These are phyloP conservation scores for Theonella swinhoei DNA, from an alignment of 37 sponge, comb jelly and placozoan species.

Conservation along the genomic window DNA sequence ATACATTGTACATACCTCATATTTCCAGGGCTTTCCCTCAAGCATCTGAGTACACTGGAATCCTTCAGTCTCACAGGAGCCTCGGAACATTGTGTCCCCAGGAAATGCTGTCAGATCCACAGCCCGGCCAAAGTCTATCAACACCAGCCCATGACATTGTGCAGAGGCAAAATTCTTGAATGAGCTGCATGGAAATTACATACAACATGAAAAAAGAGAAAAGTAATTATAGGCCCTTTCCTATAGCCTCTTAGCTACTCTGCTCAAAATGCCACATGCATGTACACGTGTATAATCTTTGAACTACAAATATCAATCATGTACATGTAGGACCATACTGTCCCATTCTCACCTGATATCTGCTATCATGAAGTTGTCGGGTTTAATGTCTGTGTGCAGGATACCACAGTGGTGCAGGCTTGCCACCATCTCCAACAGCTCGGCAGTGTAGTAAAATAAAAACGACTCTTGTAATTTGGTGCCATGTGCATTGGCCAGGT, in stretches of 20 bases:
- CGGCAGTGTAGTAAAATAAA: slow-evolving; percentile 18
- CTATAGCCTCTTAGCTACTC: no score
- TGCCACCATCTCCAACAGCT: slow-evolving; percentile 43
- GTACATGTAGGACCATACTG: no score
- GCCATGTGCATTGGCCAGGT: slow-evolving; percentile 15
- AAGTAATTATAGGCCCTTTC: not conserved
- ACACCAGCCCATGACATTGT: slow-evolving; percentile 10
- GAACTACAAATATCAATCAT: no score
- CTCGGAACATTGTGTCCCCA: slow-evolving; percentile 28
- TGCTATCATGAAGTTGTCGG: slow-evolving; percentile 45
- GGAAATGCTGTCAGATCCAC: slow-evolving; percentile 40
- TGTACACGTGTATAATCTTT: no score
- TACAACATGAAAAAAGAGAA: not conserved
- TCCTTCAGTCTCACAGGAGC: slow-evolving; percentile 18
- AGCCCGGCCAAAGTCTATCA: slow-evolving; percentile 57
- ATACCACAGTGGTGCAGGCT: slow-evolving; percentile 44
- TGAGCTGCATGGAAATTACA: not conserved
- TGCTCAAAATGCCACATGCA: no score
- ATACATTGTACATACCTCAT: no score
- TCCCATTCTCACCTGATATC: slow-evolving; percentile 26
- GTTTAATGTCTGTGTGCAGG: slow-evolving; percentile 62
- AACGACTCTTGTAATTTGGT: not conserved
- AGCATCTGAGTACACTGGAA: slow-evolving; percentile 47
- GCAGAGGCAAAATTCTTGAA: not conserved
- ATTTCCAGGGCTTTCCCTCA: slow-evolving; percentile 39